phyloP scores from a whole-genome alignment of 2,888 invertebrate genomes.

The Hydrotaea cyrtoneurina region DNA sequence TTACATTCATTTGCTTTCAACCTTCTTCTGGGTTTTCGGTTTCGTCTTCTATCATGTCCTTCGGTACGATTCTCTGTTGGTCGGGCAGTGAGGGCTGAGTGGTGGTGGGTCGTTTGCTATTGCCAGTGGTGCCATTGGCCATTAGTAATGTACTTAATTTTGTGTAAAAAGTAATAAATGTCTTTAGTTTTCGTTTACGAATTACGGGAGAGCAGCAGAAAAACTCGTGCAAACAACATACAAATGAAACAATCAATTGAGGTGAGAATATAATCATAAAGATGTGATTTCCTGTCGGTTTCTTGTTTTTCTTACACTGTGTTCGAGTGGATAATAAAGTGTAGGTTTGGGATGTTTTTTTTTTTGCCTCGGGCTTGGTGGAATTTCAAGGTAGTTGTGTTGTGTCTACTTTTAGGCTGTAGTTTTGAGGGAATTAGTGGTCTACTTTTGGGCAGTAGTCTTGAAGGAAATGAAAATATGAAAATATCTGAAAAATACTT shows the following conservation, averaged over 20 bases:
- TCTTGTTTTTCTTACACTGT: background rate
- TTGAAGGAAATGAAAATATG: background rate
- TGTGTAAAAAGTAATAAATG: constrained; percentile 65
- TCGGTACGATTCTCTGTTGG: background rate
- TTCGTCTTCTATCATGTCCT: background rate
- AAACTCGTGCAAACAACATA: background rate
- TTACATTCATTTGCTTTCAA: constrained; percentile 8
- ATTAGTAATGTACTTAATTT: constrained; percentile 65
- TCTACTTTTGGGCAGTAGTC: too few relatives aligned
- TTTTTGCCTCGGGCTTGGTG: background rate
- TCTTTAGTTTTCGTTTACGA: constrained; percentile 45
- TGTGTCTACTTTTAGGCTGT: too few relatives aligned
- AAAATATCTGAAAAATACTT: too few relatives aligned
- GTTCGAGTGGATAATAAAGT: background rate
- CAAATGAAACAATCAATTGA: constrained; percentile 48
- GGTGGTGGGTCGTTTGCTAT: background rate
- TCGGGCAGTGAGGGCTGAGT: background rate
- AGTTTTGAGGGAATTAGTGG: too few relatives aligned
- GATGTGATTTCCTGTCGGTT: constrained; percentile 56
- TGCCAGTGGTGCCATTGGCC: constrained; percentile 49
- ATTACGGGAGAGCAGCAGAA: background rate
- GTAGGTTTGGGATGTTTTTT: background rate
- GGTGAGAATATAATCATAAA: constrained; percentile 66
- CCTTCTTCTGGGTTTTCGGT: background rate
- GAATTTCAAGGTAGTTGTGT: constrained; percentile 11